Evolutionary conservation across 2,113 vertebrate species (phyloP).

Genomic region (Columba livia): DNA sequence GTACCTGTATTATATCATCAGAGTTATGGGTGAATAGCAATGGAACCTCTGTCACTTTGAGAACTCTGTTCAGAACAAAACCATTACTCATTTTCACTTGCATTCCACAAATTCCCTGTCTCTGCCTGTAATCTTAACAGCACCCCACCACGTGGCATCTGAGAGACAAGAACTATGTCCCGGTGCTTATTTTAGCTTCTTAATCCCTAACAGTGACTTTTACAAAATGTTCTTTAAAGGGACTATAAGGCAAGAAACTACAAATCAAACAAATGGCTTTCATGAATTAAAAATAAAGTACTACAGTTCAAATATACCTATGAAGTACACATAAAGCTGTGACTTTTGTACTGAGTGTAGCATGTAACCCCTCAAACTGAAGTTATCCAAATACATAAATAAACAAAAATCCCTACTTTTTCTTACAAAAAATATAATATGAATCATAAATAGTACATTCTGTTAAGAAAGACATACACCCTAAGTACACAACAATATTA

Average conservation of each 20-base stretch:
- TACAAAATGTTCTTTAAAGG: slow-evolving; percentile 16
- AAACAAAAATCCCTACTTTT: background rate
- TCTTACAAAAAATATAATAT: background rate
- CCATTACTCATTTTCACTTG: slow-evolving; percentile 39
- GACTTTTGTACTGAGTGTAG: background rate
- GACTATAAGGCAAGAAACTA: slow-evolving; percentile 33
- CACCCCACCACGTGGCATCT: slow-evolving; percentile 4
- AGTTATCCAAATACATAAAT: background rate
- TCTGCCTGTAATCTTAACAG: slow-evolving; percentile 18
- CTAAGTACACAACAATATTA: background rate
- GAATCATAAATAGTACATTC: background rate
- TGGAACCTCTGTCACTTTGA: background rate
- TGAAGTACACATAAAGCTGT: background rate
- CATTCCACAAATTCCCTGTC: background rate
- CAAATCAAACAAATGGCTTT: slow-evolving; percentile 30
- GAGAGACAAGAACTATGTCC: slow-evolving; percentile 31
- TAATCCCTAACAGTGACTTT: slow-evolving; percentile 16
- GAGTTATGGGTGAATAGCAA: background rate
- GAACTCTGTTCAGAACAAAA: slow-evolving; percentile 46
- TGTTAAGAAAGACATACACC: background rate
- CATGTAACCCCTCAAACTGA: background rate
- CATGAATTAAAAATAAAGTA: slow-evolving; percentile 57
- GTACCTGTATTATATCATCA: background rate
- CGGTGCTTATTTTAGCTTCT: slow-evolving; percentile 49
- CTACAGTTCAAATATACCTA: slow-evolving; percentile 8